Conservation (phyloP, 2,888 invertebrate genomes). For the Catonia carolina region DNA sequence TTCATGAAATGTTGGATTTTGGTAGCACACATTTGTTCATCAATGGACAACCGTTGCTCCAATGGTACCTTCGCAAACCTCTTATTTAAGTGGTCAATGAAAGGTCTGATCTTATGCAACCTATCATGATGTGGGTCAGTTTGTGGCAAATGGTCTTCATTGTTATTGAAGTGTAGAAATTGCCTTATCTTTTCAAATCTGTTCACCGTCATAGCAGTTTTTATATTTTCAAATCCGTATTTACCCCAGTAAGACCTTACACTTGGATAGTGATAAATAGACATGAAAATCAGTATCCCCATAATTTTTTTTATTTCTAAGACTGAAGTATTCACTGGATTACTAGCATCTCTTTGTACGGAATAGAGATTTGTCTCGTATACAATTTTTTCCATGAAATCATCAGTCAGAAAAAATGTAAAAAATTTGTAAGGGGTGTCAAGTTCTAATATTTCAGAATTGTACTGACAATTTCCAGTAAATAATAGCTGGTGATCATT, state of each 20-base stretch:
- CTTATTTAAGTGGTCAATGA: too few species aligned
- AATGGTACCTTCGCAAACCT: too few species aligned
- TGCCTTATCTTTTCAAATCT: background rate
- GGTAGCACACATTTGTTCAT: too few species aligned
- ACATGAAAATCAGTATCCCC: background rate
- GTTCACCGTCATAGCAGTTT: too few species aligned
- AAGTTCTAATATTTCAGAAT: background rate
- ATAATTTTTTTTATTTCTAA: background rate
- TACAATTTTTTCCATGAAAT: background rate
- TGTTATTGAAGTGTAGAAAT: background rate
- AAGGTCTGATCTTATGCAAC: too few species aligned
- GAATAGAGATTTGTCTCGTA: conserved; percentile 1
- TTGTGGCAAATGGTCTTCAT: background rate
- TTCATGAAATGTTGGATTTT: too few species aligned
- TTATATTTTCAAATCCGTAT: conserved; percentile 3
- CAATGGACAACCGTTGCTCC: too few species aligned
- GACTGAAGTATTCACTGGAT: background rate
- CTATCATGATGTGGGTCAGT: too few species aligned
- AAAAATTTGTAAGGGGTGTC: background rate
- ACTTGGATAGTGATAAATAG: too few species aligned
- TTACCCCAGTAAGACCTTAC: background rate
- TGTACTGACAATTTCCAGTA: too few species aligned
- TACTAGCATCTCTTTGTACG: background rate
- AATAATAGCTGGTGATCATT: too few species aligned
- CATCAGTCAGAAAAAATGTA: background rate